Evolutionary conservation across 2,797 vertebrate genomes (phyloP).

Genomic region (Heterohyrax brucei): DNA sequence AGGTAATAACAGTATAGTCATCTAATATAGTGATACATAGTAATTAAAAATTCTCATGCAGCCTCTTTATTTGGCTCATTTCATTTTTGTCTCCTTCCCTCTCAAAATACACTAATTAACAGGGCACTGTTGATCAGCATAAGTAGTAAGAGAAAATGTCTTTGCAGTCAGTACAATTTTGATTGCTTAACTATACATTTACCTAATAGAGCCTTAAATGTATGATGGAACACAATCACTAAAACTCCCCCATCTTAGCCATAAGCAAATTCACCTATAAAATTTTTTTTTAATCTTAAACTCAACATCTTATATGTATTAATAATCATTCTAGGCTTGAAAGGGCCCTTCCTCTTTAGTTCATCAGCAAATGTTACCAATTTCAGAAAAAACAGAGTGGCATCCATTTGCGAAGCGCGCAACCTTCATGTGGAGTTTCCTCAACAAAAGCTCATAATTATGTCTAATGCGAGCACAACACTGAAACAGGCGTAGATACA

Average conservation of each 20-base stretch:
- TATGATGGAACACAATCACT: neutral
- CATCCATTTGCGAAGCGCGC: neutral
- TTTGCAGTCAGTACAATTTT: neutral
- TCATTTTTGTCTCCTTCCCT: neutral
- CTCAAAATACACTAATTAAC: neutral
- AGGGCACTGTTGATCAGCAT: neutral
- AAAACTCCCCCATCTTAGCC: slow-evolving; percentile 16
- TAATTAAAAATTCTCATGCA: neutral
- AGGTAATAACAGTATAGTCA: neutral
- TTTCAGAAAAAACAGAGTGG: neutral
- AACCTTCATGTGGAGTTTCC: slow-evolving; percentile 6
- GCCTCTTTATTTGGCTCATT: neutral
- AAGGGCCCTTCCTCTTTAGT: neutral
- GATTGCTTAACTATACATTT: neutral
- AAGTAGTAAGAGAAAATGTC: neutral
- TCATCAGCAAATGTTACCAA: neutral
- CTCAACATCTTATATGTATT: neutral
- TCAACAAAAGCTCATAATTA: slow-evolving; percentile 8
- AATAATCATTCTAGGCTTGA: neutral
- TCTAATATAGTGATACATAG: neutral
- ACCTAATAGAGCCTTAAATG: neutral
- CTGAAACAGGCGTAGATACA: neutral
- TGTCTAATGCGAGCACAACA: neutral
- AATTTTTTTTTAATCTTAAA: neutral
- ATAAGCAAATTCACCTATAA: neutral